These are phyloP conservation scores for Melieria crassipennis DNA, from an alignment of 2,888 invertebrate genomes.

Conservation along the genomic window DNA sequence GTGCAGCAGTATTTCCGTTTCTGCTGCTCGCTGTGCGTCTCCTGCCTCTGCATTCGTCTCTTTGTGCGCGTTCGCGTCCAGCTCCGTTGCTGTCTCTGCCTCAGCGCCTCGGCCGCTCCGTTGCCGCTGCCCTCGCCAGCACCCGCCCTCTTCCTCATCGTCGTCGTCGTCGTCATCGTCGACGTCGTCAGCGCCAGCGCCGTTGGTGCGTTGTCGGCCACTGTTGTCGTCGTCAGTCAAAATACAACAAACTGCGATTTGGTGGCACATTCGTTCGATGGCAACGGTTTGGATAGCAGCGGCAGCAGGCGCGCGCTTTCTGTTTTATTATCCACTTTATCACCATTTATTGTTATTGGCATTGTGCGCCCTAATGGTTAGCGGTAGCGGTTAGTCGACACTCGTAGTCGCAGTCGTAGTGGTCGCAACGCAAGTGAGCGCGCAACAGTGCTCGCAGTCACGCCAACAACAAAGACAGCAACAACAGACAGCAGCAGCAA, in stretches of 20 bases:
- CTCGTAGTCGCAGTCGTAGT: constrained; percentile 4
- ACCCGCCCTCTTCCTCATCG: constrained; percentile 23
- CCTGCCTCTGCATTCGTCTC: background rate
- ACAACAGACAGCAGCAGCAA: constrained; percentile 13
- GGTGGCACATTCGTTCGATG: constrained; percentile 67
- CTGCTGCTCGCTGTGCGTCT: background rate
- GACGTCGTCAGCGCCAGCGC: constrained; percentile 45
- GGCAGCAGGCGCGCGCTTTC: constrained; percentile 65
- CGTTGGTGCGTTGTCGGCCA: constrained; percentile 7
- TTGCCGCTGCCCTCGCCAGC: constrained; percentile 5
- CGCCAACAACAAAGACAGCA: constrained; percentile 17
- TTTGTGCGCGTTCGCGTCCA: background rate
- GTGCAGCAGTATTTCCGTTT: constrained; percentile 35
- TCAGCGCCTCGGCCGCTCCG: background rate
- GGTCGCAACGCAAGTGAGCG: constrained; percentile 5
- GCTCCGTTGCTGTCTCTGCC: background rate
- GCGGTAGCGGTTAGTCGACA: background rate
- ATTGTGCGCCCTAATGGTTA: constrained; percentile 38
- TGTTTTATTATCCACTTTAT: constrained; percentile 65
- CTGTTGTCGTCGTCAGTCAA: constrained; percentile 56
- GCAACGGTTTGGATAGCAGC: constrained; percentile 67
- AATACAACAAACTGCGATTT: constrained; percentile 66
- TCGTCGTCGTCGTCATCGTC: constrained; percentile 32
- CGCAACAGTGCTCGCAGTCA: constrained; percentile 9
- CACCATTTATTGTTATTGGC: constrained; percentile 60